phyloP scores from a whole-genome alignment of 2,888 invertebrate species.

The Drosophila kambysellisi region DNA sequence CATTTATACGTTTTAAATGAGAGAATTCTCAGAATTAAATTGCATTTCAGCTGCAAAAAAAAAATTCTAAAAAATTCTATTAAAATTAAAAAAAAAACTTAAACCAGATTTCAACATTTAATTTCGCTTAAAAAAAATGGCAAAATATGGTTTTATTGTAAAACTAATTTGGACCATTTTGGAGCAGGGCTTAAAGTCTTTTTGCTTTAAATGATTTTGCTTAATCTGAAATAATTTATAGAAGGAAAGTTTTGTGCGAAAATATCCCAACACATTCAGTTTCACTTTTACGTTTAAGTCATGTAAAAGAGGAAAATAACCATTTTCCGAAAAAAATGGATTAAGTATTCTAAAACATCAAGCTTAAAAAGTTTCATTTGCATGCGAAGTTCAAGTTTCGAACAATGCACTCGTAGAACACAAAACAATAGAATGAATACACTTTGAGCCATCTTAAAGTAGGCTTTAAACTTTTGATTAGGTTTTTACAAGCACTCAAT shows the following conservation, averaged over 20 bases:
- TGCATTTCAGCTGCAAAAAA: not conserved
- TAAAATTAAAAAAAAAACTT: not conserved
- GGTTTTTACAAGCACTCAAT: not conserved
- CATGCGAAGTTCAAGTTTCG: not conserved
- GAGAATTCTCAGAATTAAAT: not conserved
- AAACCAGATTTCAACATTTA: not conserved
- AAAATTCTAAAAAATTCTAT: not conserved
- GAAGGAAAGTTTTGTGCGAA: not conserved
- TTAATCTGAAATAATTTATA: not conserved
- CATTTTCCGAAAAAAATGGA: not conserved
- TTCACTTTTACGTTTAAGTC: not conserved
- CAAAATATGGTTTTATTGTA: not conserved
- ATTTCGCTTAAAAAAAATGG: not conserved
- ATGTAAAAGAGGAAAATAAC: not conserved
- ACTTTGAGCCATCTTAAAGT: not conserved
- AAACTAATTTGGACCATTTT: not conserved
- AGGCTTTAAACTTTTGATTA: conserved; percentile 2
- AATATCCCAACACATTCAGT: not conserved
- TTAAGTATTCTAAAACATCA: not conserved
- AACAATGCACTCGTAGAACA: not conserved
- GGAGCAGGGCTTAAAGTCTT: not conserved
- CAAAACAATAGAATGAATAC: not conserved
- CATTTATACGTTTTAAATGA: not conserved
- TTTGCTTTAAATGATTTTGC: not conserved
- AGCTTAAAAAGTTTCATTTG: not conserved